Evolutionary conservation across 2,797 vertebrate genomes (phyloP), one percentile per base, ranked within the genome.

Genomic region (Rhinatrema bivittatum): DNA sequence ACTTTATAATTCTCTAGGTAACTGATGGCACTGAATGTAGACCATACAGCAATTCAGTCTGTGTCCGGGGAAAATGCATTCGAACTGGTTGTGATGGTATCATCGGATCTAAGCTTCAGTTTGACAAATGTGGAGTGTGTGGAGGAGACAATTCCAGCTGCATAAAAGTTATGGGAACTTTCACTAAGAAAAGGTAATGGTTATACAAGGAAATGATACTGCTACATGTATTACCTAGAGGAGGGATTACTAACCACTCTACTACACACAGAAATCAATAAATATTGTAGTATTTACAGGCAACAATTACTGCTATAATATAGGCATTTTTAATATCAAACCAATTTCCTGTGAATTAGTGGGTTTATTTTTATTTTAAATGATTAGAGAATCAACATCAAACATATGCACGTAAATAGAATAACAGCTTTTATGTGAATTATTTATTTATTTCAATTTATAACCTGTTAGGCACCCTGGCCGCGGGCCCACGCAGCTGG

Each of bases 51-150:
- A 93, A 93, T 56, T 98, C 94, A 0, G 85, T 98, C 23, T 99
- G 95, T 1, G 93, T 99, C 34, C 88, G 85, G 42, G 95, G 95
- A 10, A 94, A 90, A 41, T 99, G 95, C 23, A 75, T 98, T 3
- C 81, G 91, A 2, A 99, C 94, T 0, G 94, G 95, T 31, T 99
- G 95, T 0, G 95, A 99, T 0, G 85, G 89, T 43, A 95, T 99
- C 71, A 97, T 99, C 0, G 95, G 95, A 12, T 99, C 95, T 26
- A 96, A 91, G 62, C 90, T 97, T 12, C 94, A 94, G 53, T 91
- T 86, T 9, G 95, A 99, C 67, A 98, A 95, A 51, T 99, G 95
- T 1, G 94, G 93, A 0, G 70, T 94, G 16, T 99, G 95, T 13
- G 95, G 94, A 38, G 94, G 95, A 4, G 91, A 98, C 65, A 92